Evolutionary conservation across 2,797 vertebrate species (phyloP), one percentile per base, ranked within the genome.

Genomic region (Rhadinocentrus ornatus): DNA sequence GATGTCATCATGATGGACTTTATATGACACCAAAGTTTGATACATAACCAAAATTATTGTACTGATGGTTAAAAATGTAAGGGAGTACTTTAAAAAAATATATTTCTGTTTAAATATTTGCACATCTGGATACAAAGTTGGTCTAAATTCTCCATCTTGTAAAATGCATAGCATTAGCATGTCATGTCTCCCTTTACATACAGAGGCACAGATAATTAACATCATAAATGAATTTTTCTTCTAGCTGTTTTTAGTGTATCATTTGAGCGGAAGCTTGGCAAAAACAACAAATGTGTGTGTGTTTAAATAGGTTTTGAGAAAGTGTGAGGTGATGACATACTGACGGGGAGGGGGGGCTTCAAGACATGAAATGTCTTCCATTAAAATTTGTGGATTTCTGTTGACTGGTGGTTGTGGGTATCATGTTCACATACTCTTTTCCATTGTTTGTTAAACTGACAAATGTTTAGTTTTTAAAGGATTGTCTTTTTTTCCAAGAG

Each of bases 381-480:
- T 72, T 29, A 26, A 11, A 72, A 24, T 71, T 44, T 77, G 71
- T 77, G 63, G 6, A 60, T 73, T 66, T 80, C 67, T 66, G 61
- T 54, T 55, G 60, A 44, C 27, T 55, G 46, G 59, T 66, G 44
- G 22, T 37, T 64, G 59, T 73, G 57, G 46, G 34, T 54, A 44
- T 82, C 56, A 69, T 70, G 54, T 81, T 69, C 71, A 65, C 60
- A 52, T 72, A 78, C 62, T 81, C 73, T 81, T 75, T 83, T 73
- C 26, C 64, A 54, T 70, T 66, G 58, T 86, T 89, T 77, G 79
- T 78, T 78, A 78, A 77, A 66, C 60, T 65, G 79, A 78, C 66
- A 56, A 0, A 72, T 81, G 70, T 87, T 88, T 86, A 70, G 79
- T 74, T 84, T 86, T 77, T 64, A 73, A 86, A 79, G 44, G 48